These are phyloP conservation scores for Nyctereutes procyonoides DNA, from an alignment of 2,113 vertebrate species.

Conservation along the genomic window DNA sequence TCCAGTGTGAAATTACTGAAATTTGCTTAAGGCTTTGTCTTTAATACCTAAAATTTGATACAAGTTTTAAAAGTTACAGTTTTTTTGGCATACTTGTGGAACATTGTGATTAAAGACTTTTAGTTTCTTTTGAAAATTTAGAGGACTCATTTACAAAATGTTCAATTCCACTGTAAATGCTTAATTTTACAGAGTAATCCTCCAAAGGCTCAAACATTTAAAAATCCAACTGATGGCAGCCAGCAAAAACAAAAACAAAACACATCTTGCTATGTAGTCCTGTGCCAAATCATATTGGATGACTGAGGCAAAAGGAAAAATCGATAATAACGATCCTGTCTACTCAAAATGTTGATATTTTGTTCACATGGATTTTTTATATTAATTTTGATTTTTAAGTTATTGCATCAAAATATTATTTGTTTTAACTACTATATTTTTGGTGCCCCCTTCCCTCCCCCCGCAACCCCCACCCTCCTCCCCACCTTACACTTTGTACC, in stretches of 20 bases:
- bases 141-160: slow-evolving; percentile 47
- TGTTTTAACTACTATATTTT: not conserved
- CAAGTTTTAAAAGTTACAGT: not conserved
- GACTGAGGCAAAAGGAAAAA: not conserved
- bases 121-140: slow-evolving; percentile 19
- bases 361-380: not conserved
- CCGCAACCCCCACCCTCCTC: too few relatives aligned
- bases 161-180: not conserved
- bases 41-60: not conserved
- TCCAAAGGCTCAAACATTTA: not conserved
- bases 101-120: slow-evolving; percentile 9
- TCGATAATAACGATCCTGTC: not conserved
- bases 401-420: not conserved
- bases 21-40: not conserved
- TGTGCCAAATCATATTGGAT: fast-evolving
- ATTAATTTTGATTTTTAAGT: slow-evolving; percentile 30
- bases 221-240: not conserved
- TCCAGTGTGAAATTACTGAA: not conserved
- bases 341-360: not conserved
- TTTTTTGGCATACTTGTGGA: not conserved
- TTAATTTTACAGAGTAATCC: slow-evolving; percentile 59
- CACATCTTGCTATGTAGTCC: fast-evolving
- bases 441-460: too few relatives aligned
- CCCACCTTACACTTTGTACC: not conserved
- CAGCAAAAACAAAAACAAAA: not conserved